Percentiles rank a stretch among this genome's conserved stretches.
phyloP scores from a whole-genome alignment of 2,797 vertebrate genomes.

The Eupleurogrammus muticus region DNA sequence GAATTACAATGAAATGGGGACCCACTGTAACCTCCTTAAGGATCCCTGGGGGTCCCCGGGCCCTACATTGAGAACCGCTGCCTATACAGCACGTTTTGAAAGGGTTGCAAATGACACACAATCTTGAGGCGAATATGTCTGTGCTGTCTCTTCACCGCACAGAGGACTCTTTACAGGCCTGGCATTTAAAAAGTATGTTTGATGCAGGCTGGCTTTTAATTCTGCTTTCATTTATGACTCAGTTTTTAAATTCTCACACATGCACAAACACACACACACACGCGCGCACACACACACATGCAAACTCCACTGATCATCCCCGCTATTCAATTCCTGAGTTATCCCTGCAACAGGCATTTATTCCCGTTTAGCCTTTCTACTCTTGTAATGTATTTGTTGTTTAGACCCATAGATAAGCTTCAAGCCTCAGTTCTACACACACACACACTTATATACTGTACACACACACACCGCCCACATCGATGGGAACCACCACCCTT shows the following conservation, averaged over 20 bases:
- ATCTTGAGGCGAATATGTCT: conserved; percentile 30
- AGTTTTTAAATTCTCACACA: too few species aligned
- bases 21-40: too few species aligned
- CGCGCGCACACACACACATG: neutral
- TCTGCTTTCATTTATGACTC: conserved; percentile 34
- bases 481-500: conserved; percentile 36
- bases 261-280: neutral
- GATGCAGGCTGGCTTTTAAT: conserved; percentile 53
- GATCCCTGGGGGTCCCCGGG: too few species aligned
- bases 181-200: conserved; percentile 61
- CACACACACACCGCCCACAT: conserved; percentile 31
- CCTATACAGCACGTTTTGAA: conserved; percentile 54
- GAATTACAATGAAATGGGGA: too few species aligned
- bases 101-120: conserved; percentile 57
- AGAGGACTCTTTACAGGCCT: conserved; percentile 37
- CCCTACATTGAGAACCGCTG: too few species aligned
- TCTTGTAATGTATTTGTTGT: conserved; percentile 44
- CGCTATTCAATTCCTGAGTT: neutral
- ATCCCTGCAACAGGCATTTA: conserved; percentile 21
- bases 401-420: conserved; percentile 53
- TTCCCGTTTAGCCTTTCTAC: conserved; percentile 6
- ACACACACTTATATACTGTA: conserved; percentile 23
- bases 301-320: conserved; percentile 6
- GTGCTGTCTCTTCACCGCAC: conserved; percentile 24
- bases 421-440: conserved; percentile 2